Conservation (phyloP, 2,797 vertebrate genomes). For the Sebastes steindachneri region DNA sequence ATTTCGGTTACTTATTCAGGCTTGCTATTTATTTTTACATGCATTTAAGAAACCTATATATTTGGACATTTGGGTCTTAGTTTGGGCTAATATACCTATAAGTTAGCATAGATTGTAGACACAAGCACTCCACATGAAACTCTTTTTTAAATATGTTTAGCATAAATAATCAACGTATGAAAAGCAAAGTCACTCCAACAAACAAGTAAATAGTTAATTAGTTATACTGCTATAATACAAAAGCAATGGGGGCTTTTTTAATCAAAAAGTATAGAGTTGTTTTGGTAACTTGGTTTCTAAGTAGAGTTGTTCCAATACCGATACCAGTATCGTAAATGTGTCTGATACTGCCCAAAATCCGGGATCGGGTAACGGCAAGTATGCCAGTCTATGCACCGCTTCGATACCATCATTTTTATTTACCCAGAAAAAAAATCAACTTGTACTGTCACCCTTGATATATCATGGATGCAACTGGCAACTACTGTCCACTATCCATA, state of each 20-base stretch:
- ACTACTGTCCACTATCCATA: too few species aligned
- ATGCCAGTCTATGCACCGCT: too few species aligned
- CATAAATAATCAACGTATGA: background rate
- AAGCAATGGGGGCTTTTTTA: accelerated
- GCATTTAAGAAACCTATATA: background rate
- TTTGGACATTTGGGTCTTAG: background rate
- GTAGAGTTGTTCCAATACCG: too few species aligned
- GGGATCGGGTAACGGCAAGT: too few species aligned
- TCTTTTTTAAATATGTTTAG: background rate
- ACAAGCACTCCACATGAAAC: background rate
- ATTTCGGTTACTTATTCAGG: background rate
- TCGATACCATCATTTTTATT: too few species aligned
- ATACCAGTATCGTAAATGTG: too few species aligned
- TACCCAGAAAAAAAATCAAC: too few species aligned
- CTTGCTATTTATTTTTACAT: background rate
- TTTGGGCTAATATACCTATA: background rate
- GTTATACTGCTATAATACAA: background rate
- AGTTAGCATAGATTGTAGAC: background rate
- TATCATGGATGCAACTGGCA: too few species aligned
- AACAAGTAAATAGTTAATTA: background rate
- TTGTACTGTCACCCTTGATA: too few species aligned
- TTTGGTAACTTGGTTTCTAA: background rate
- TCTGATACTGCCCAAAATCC: too few species aligned
- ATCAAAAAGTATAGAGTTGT: background rate
- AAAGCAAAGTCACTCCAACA: background rate